These are phyloP conservation scores for Sarotherodon lohbergeri DNA, from an alignment of 2,113 vertebrate species.

Conservation along the genomic window DNA sequence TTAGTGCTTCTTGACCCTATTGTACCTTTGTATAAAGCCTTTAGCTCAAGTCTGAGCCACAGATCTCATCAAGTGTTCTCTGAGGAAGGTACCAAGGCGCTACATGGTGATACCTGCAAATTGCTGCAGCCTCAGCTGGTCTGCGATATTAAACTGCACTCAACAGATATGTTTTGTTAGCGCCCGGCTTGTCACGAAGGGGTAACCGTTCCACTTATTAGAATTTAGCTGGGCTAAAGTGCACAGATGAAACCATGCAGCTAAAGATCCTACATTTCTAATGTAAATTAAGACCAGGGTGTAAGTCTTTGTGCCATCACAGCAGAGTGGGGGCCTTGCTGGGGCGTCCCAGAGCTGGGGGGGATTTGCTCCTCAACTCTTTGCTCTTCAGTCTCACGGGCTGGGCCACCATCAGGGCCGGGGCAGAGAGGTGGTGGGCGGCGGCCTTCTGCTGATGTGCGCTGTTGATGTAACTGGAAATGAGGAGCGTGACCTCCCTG, in stretches of 20 bases:
- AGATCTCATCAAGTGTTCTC: background rate
- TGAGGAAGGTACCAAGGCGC: background rate
- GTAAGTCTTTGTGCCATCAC: conserved; percentile 54
- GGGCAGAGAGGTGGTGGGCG: conserved; percentile 88
- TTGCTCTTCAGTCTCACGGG: conserved; percentile 74
- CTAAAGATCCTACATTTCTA: background rate
- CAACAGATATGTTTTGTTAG: background rate
- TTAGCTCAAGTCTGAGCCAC: background rate
- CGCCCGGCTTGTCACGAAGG: background rate
- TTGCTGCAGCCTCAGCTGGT: background rate
- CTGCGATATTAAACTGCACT: background rate
- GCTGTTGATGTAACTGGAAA: conserved; percentile 92
- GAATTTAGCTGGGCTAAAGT: background rate
- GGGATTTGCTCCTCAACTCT: conserved; percentile 76
- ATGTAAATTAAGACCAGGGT: background rate
- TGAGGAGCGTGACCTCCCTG: conserved; percentile 89
- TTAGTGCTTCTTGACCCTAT: background rate
- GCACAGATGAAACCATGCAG: background rate
- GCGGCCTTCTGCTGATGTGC: conserved; percentile 85
- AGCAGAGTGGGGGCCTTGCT: conserved; percentile 90
- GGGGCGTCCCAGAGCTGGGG: conserved; percentile 75
- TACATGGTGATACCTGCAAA: background rate
- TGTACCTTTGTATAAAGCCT: background rate
- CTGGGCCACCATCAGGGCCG: conserved; percentile 78
- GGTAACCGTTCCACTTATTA: background rate